Conservation (phyloP, 2,113 vertebrate genomes). For the Toxotes jaculatrix region DNA sequence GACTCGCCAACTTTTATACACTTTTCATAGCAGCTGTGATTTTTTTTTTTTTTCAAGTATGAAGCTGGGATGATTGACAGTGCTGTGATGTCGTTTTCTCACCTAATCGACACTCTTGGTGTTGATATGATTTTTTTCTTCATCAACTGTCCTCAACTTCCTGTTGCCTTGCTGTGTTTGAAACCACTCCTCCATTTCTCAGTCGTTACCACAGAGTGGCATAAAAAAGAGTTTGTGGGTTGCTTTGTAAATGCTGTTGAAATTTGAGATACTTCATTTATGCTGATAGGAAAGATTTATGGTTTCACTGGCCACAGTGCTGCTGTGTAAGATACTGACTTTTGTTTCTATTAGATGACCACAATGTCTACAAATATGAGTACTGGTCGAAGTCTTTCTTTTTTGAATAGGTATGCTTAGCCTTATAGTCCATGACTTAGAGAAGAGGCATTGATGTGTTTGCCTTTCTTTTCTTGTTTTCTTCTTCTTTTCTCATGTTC, state of each 20-base stretch:
- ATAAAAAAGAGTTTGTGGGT: neutral
- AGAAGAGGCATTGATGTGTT: neutral
- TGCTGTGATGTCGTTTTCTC: conserved; percentile 59
- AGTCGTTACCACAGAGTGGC: neutral
- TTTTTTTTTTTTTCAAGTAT: conserved; percentile 12
- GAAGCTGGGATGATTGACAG: conserved; percentile 60
- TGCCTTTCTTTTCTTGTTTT: neutral
- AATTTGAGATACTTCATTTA: neutral
- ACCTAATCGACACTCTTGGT: conserved; percentile 70
- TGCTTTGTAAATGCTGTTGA: neutral
- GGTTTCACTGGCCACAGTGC: too few relatives aligned
- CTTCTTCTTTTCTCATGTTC: neutral
- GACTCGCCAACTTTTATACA: conserved; percentile 22
- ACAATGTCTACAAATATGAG: neutral
- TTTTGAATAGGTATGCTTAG: neutral
- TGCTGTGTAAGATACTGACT: too few relatives aligned
- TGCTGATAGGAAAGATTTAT: neutral
- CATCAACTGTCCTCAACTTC: conserved; percentile 49
- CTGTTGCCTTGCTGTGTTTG: conserved; percentile 7
- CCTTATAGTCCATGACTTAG: neutral
- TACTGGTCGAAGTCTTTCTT: neutral
- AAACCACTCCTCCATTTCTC: neutral
- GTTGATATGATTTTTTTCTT: conserved; percentile 53
- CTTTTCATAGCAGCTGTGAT: conserved; percentile 1
- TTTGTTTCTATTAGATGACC: neutral